phyloP scores from a whole-genome alignment of 2,888 invertebrate genomes.

The Troilus luridus region DNA sequence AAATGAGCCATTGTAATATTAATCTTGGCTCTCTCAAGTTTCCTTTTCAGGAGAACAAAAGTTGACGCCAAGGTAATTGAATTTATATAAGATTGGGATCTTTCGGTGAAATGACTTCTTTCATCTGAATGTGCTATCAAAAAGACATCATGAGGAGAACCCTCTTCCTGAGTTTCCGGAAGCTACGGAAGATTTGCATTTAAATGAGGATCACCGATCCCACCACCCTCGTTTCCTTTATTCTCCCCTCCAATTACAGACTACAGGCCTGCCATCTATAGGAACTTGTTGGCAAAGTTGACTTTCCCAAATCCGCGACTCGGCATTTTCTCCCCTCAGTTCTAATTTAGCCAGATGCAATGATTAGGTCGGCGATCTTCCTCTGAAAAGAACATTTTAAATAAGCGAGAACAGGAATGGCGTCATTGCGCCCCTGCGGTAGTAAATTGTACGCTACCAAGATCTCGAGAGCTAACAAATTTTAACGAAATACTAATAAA shows the following conservation, averaged over 20 bases:
- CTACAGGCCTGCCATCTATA: constrained; percentile 35
- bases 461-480: not conserved
- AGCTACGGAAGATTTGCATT: constrained; percentile 29
- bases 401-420: not conserved
- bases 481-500: not conserved
- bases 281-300: constrained; percentile 12
- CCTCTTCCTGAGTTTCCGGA: not conserved
- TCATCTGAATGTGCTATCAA: constrained; percentile 38
- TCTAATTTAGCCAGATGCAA: constrained; percentile 1
- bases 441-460: not conserved
- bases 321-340: constrained; percentile 34
- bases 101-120: constrained; percentile 33
- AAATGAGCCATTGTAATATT: constrained; percentile 26
- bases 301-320: constrained; percentile 16
- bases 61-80: constrained; percentile 45
- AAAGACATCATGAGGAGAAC: constrained; percentile 20
- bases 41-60: constrained; percentile 20
- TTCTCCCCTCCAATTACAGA: constrained; percentile 49
- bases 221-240: constrained; percentile 14
- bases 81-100: constrained; percentile 49
- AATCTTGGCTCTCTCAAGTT: not conserved
- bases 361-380: not conserved
- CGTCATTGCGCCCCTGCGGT: not conserved
- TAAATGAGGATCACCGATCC: constrained; percentile 36
- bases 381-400: not conserved